phyloP scores from a whole-genome alignment of 2,113 vertebrate genomes.

The Athene noctua region DNA sequence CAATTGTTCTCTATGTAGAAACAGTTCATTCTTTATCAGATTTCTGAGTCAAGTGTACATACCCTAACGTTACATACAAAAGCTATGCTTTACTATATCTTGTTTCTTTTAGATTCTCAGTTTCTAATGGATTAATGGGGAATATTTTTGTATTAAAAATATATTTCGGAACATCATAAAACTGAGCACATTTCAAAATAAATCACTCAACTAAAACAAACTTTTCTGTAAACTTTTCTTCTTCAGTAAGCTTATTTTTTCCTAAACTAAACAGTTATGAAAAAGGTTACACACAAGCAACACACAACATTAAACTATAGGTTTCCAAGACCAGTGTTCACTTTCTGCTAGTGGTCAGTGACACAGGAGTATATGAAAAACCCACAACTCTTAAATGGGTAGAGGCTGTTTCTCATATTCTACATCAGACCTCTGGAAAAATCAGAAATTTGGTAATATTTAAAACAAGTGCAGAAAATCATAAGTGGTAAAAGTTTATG shows the following conservation, averaged over 20 bases:
- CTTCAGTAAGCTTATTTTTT: not conserved
- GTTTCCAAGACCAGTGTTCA: not conserved
- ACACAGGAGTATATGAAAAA: not conserved
- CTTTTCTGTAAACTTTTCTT: not conserved
- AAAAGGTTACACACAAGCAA: not conserved
- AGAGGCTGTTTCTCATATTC: not conserved
- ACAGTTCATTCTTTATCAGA: not conserved
- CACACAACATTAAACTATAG: not conserved
- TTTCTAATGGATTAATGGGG: not conserved
- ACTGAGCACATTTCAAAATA: not conserved
- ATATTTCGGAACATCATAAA: not conserved
- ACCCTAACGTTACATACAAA: not conserved
- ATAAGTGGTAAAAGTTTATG: not conserved
- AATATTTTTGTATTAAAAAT: not conserved
- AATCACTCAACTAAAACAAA: not conserved
- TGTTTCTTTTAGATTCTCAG: not conserved
- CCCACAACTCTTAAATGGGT: not conserved
- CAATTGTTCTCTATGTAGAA: rapidly evolving
- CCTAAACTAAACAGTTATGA: not conserved
- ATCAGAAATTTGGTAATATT: not conserved
- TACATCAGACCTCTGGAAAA: not conserved
- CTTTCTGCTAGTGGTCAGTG: not conserved
- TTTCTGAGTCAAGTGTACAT: not conserved
- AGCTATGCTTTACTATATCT: not conserved
- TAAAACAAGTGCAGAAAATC: not conserved